Percentiles rank a stretch among this genome's conserved stretches.
Conservation (phyloP, 2,797 vertebrate species). For the Phataginus tetradactyla region DNA sequence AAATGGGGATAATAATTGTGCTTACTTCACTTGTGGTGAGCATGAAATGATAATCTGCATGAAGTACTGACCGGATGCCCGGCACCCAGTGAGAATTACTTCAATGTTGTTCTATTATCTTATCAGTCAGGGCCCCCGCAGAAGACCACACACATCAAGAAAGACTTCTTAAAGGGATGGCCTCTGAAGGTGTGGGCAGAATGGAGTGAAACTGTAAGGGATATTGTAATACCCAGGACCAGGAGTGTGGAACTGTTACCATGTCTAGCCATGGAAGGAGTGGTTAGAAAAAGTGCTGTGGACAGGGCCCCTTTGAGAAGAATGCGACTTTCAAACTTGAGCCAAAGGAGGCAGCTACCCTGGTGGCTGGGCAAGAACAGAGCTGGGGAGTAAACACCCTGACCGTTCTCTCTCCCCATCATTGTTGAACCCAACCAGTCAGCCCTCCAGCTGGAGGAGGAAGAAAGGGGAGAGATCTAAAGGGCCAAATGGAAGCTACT, state of each 20-base stretch:
- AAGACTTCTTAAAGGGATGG: neutral
- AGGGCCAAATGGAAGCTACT: neutral
- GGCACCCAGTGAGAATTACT: neutral
- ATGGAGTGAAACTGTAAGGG: neutral
- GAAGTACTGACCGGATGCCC: neutral
- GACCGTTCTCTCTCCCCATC: neutral
- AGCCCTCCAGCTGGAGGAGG: neutral
- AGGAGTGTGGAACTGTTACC: neutral
- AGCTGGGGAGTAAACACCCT: neutral
- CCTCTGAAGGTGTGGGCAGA: neutral
- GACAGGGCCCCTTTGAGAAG: neutral
- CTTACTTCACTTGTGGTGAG: neutral
- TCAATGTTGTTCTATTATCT: neutral
- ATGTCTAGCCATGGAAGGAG: neutral
- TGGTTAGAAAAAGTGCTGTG: neutral
- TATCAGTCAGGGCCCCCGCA: neutral
- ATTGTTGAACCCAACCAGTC: neutral
- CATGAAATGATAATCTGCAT: neutral
- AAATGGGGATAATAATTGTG: neutral
- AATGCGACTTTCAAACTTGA: neutral
- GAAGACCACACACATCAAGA: neutral
- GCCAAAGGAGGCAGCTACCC: neutral
- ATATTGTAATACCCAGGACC: neutral
- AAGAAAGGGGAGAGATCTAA: neutral
- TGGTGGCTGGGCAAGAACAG: neutral